Evolutionary conservation across 53 echinoderm and acorn worm genomes (phyloP).

Genomic region (Holothuria scabra): DNA sequence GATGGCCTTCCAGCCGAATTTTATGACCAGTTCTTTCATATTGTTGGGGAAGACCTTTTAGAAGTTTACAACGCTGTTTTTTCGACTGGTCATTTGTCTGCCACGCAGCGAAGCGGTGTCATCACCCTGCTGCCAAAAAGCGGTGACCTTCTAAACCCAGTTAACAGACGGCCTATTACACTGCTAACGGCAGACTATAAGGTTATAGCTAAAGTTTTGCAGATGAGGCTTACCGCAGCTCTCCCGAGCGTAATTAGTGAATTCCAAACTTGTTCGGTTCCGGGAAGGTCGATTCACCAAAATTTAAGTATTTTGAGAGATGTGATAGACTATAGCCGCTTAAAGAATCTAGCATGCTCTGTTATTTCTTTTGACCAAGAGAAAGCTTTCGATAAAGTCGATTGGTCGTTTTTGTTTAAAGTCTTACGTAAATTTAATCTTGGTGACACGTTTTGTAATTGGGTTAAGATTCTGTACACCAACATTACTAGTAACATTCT

Average conservation of each 20-base stretch:
- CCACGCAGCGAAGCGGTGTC: slow-evolving; percentile 48
- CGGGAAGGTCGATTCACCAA: slow-evolving; percentile 54
- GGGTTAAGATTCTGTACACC: slow-evolving; percentile 52
- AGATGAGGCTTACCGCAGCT: slow-evolving; percentile 29
- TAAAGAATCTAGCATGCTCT: slow-evolving; percentile 29
- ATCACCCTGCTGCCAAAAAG: slow-evolving; percentile 62
- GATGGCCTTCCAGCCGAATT: slow-evolving; percentile 61
- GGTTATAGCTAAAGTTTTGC: slow-evolving; percentile 59
- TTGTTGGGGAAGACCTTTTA: slow-evolving; percentile 43
- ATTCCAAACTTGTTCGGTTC: slow-evolving; percentile 61
- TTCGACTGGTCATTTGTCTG: not conserved
- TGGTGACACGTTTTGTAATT: slow-evolving; percentile 32
- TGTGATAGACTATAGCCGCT: slow-evolving; percentile 34
- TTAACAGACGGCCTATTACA: slow-evolving; percentile 58
- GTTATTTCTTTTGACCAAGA: slow-evolving; percentile 57
- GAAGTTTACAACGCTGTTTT: slow-evolving; percentile 35
- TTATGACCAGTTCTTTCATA: slow-evolving; percentile 42
- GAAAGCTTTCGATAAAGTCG: slow-evolving; percentile 65
- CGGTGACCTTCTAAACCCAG: slow-evolving; percentile 52
- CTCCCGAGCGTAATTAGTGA: slow-evolving; percentile 27
- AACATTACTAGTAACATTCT: slow-evolving; percentile 42
- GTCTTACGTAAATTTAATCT: slow-evolving; percentile 38
- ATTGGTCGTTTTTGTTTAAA: slow-evolving; percentile 44
- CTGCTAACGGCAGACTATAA: slow-evolving; percentile 65
- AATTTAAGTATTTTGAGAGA: slow-evolving; percentile 65